Conservation (phyloP, 2,888 invertebrate species). For the Cryptophagus acutangulus region DNA sequence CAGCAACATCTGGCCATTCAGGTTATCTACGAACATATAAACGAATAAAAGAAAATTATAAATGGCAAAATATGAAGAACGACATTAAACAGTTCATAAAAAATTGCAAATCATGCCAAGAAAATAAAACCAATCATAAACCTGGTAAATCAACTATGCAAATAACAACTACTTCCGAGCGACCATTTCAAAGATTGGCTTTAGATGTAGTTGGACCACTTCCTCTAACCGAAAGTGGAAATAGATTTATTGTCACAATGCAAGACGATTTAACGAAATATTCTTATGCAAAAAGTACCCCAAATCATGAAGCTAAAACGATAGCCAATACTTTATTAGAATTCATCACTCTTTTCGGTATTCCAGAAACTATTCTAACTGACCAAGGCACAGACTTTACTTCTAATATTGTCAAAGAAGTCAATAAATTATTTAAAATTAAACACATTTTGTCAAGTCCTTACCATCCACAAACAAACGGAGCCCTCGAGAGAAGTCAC, state of each 20-base stretch:
- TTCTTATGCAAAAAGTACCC: slow-evolving; percentile 22
- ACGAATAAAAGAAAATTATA: slow-evolving; percentile 23
- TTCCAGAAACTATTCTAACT: slow-evolving; percentile 38
- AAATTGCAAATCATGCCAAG: slow-evolving; percentile 25
- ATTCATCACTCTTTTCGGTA: slow-evolving; percentile 38
- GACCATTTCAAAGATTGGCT: slow-evolving; percentile 32
- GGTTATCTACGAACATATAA: slow-evolving; percentile 15
- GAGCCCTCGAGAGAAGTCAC: slow-evolving; percentile 36
- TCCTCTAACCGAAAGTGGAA: slow-evolving; percentile 27
- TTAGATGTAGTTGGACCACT: slow-evolving; percentile 35
- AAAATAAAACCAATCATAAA: slow-evolving; percentile 25
- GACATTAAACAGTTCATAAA: slow-evolving; percentile 22
- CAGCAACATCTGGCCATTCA: slow-evolving; percentile 10
- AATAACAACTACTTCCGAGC: slow-evolving; percentile 32
- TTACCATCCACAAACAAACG: slow-evolving; percentile 37
- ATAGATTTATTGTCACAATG: slow-evolving; percentile 30
- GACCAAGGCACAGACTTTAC: slow-evolving; percentile 43
- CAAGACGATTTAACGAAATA: slow-evolving; percentile 24
- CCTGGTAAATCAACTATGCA: slow-evolving; percentile 32
- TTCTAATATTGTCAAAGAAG: slow-evolving; percentile 35
- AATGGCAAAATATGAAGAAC: slow-evolving; percentile 20
- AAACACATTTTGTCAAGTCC: slow-evolving; percentile 32
- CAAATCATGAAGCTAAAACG: slow-evolving; percentile 33
- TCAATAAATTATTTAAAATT: slow-evolving; percentile 34
- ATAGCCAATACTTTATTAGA: slow-evolving; percentile 35